Base-by-base conservation (phyloP, 1,140 invertebrate genomes). In the Lepidurus arcticus region DNA sequence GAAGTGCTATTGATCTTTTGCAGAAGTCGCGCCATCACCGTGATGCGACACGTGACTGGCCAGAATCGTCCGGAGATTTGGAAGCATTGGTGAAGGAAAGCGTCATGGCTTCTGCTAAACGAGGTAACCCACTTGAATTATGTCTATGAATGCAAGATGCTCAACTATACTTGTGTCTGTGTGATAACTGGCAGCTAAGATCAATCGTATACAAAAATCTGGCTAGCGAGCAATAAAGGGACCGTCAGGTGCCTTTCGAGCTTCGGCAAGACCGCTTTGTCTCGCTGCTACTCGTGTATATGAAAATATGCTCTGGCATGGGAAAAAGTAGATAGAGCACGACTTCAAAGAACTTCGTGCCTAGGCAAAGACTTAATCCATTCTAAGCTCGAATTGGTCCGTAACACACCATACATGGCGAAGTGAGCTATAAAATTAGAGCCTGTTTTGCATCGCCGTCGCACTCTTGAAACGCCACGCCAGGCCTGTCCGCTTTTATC, bases 331-430 rank as follows among this genome's bases (percentile, higher is more conserved):
- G 53, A 65, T 65, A 65, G 21, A 65, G 53, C 53, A 65, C 53
- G 53, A 65, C 53, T 65, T 65, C 53, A 65, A 65, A 65, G 53
- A 65, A 65, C 53, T 65, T 65, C 53, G 53, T 65, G 53, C 53
- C 53, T 65, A 0, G 53, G 53, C 53, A 65, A n/a, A 13, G 53
- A n/a, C 53, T 34, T 65, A 65, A 65, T 65, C 53, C 53, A 13
- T 11, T 7, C 16, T 11, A 65, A 65, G 53, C 53, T 16, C 53
- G 53, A 65, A 65, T 65, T 65, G 53, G 53, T 65, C 53, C 53
- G 21, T 65, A 65, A 16, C 53, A 65, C 6, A 65, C n/a, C 13
- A 65, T 65, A 65, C 16, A 21, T n/a, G 53, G 53, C 53, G 21
- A 65, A 65, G 53, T 65, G 53, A 65, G 53, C 53, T 21, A 65